Evolutionary conservation across 2,113 vertebrate genomes (phyloP), one percentile per base, ranked within the genome.

Genomic region (Sapajus apella): DNA sequence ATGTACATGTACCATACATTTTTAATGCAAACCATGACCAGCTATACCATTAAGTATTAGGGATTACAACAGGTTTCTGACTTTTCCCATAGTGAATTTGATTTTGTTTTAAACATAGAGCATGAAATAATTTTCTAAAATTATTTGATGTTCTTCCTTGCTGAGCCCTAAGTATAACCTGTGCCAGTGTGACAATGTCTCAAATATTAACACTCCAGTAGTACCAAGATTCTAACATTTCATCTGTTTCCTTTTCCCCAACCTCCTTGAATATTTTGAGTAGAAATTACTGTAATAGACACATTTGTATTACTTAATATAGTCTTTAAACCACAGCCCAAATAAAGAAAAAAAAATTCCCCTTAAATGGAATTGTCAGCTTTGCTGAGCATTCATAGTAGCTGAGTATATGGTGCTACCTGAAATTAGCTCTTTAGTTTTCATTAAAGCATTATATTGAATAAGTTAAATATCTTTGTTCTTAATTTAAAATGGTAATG

Each of bases 401-500:
- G 16, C 81, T 86, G 66, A 93, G 55, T 85, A 32, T 92, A 92
- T 79, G n/a, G 88, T 70, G 40, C n/a, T 91, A 72, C 56, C 87
- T 30, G 89, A 79, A 93, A 92, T 95, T 95, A 93, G 87, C 43
- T 72, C 47, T 96, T 97, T 72, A 87, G 73, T 95, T 97, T 97
- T 90, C 77, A 96, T 96, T 96, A 95, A 96, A 89, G 40, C 35
- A 27, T 94, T 95, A 96, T 95, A 91, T 76, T 91, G 81, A 97
- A 84, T 92, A 96, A 95, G 85, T 97, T 97, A 91, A 97, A 92
- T 93, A 97, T 96, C 61, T 94, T 76, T 80, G 73, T 40, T 95
- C 45, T 68, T 96, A 94, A 94, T 98, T 97, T 97, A 97, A 97
- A 97, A 98, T 98, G 97, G n/a, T 75, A 97, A 97, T 96, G 81